Base-by-base conservation (phyloP, 2,888 invertebrate genomes). In the Odontocerum albicorne region DNA sequence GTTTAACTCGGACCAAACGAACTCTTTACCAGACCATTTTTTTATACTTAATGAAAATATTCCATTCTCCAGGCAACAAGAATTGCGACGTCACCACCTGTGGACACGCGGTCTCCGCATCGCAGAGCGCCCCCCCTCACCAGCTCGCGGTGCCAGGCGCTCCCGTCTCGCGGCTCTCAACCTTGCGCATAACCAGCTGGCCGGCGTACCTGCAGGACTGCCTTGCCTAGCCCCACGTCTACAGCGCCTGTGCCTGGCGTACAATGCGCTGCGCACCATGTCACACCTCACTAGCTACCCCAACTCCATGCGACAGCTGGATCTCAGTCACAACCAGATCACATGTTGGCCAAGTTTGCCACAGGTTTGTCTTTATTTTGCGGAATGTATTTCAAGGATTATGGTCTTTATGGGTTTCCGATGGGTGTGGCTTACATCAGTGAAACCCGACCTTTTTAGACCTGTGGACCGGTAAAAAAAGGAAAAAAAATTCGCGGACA, bases 201-300 rank as follows among this genome's bases (percentile, higher is more conserved):
- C 87, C 22, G 85, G 86, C 63, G 86, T 97, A 56, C 98, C 98
- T 0, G 82, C 85, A 1, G 90, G 91, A 39, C 74, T 99, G 32
- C 90, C 97, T 2, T 99, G 99, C 68, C 78, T 93, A 52, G 96
- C 94, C 3, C 89, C 94, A 0, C 85, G 86, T 64, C 80, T 99
- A 20, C 88, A 91, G 0, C 78, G 92, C 32, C 81, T 99, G 12
- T 96, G 96, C 69, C 84, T 99, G 82, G 88, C 95, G 0, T 92
- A 92, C 67, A 98, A 98, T 72, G 87, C 87, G 56, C 75, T 84
- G 42, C 70, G 83, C 64, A 73, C 50, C 43, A 88, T 95, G 86
- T 93, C 93, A 1, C 87, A 88, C 66, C 90, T 96, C 50, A 92
- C 92, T 8, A 89, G 90, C 47, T 96, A 94, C 71, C 97, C 98